Base-by-base conservation (phyloP, 1,140 invertebrate genomes). In the Chymomyza costata region DNA sequence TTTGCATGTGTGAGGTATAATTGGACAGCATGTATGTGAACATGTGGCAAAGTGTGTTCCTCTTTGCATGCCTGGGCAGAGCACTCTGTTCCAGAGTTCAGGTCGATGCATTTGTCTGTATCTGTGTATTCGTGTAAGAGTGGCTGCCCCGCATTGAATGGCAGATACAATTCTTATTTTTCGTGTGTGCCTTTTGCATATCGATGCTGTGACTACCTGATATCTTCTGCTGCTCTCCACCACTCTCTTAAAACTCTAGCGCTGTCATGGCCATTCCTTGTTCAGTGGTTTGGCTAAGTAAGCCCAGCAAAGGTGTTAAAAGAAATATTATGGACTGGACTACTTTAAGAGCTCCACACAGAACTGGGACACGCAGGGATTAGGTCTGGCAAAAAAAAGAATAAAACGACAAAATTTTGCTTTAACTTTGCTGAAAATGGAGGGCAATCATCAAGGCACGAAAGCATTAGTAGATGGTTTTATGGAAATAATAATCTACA, bases 1-100 rank as follows among this genome's bases (percentile, higher is more conserved):
- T 78, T 73, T 78, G 58, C 73, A 80, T 78, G 73, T 80, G 71
- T 70, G 67, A 38, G 73, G 58, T 73, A 76, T 76, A 76, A 78
- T 78, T 76, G 71, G 69, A 74, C 65, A 74, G 60, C 52, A 44
- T 63, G 38, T 39, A 34, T 40, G 7, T 47, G 54, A 43, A 53
- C 37, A 47, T 64, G 37, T 41, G 37, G 35, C 30, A 15, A 21
- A 14, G 14, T 39, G 30, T 16, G 15, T 28, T 10, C 18, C 14
- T 17, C 8, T 32, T 8, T 35, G 6, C 25, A 30, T 18, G 8
- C 30, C 30, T 31, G 5, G n/a, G n/a, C n/a, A n/a, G n/a, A n/a
- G n/a, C n/a, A n/a, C n/a, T n/a, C n/a, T n/a, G n/a, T n/a, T n/a
- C n/a, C n/a, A n/a, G n/a, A n/a, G n/a, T n/a, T n/a, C n/a, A n/a